phyloP scores from a whole-genome alignment of 2,888 invertebrate genomes.

The Cepaea hortensis region DNA sequence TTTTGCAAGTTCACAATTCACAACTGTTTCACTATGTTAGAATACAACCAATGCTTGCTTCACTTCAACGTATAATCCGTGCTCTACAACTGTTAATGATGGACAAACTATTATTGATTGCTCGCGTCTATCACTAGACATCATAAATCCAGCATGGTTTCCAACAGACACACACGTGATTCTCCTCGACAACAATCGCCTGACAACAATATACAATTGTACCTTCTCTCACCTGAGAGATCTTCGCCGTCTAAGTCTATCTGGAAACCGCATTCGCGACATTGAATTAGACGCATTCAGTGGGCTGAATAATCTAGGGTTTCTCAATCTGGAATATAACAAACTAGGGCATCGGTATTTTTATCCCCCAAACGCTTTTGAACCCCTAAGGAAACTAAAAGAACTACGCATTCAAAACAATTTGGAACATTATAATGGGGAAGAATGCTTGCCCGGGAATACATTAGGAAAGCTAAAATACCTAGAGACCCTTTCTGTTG shows the following conservation, averaged over 20 bases:
- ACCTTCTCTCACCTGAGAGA: background rate
- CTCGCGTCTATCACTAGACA: background rate
- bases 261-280: background rate
- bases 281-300: background rate
- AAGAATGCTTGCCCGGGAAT: too few species aligned
- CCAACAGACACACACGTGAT: background rate
- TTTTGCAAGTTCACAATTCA: background rate
- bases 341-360: background rate
- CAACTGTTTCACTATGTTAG: background rate
- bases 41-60: background rate
- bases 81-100: background rate
- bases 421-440: background rate
- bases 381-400: background rate
- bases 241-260: background rate
- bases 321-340: background rate
- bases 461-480: background rate
- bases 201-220: background rate
- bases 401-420: background rate
- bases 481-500: background rate
- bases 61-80: background rate
- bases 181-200: background rate
- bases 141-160: background rate
- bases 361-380: background rate
- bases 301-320: background rate
- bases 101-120: background rate